Evolutionary conservation across 2,888 invertebrate species (phyloP).

Genomic region (Sesia bembeciformis): DNA sequence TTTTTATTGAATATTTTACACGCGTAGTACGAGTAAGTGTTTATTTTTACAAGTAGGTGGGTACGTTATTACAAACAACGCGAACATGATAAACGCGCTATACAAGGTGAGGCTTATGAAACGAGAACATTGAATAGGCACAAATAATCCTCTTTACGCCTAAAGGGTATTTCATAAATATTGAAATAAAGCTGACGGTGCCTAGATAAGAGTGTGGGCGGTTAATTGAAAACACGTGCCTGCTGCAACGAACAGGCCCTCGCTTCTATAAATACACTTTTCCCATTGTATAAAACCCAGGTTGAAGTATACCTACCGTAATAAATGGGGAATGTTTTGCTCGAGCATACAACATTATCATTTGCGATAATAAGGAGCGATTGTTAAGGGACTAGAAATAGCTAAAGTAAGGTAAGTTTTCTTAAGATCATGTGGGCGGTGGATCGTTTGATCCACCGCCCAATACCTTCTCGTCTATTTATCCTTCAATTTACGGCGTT

Average conservation of each 20-base stretch:
- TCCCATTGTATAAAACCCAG: neutral
- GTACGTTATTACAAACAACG: no score
- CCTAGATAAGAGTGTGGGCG: conserved; percentile 7
- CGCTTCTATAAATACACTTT: conserved; percentile 12
- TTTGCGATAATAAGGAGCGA: no score
- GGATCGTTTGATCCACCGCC: no score
- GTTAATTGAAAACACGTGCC: conserved; percentile 16
- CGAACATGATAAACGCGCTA: no score
- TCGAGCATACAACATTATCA: neutral
- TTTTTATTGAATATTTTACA: no score
- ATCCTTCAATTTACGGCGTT: no score
- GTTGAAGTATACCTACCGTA: neutral
- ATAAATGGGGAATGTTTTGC: neutral
- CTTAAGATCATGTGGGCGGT: no score
- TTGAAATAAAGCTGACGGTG: neutral
- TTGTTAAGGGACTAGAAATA: no score
- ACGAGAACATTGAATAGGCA: neutral
- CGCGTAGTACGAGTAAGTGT: no score
- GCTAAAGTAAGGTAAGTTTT: no score
- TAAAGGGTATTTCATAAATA: neutral
- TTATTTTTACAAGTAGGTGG: no score
- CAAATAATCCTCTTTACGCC: neutral
- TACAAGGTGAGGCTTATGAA: neutral
- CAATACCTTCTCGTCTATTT: no score
- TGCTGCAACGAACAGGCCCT: conserved; percentile 2